Evolutionary conservation across 2,888 invertebrate genomes (phyloP), one percentile per base, ranked within the genome.

Genomic region (Sphaerophoria taeniata): DNA sequence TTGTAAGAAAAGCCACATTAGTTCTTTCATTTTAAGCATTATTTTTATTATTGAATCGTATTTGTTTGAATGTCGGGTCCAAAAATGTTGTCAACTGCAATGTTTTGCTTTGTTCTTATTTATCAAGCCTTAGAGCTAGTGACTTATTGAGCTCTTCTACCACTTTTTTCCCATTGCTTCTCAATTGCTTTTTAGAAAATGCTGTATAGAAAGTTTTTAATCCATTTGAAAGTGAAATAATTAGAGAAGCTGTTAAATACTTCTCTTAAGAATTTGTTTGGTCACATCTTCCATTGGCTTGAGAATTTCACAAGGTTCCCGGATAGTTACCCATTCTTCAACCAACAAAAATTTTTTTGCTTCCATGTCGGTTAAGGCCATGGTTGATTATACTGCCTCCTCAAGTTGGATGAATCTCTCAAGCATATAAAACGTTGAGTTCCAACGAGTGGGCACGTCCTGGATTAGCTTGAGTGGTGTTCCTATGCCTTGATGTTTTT

Each of bases 391-490:
- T 2, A 43, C 39, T 5, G 39, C 39, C 11, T 43, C 60, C 36
- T 51, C 61, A 36, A 72, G 49, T 60, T 47, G 36, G 45, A 72
- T 49, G 53, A 72, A 72, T 39, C 60, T 49, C 43, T 72, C 72
- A 24, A 72, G 36, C 71, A 71, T 71, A 58, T 71, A 71, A 71
- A 33, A 71, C 45, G 71, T 58, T 45, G 71, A 69, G 36, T 69
- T 53, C 67, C 67, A 67, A 16, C 67, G 49, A 34, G 67, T 67
- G 14, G 49, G 36, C 49, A 67, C 67, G 67, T 47, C 36, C 49
- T 67, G 47, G 4, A 53, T 16, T 16, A 67, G 36, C 36, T 36
- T 36, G 5, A 36, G 6, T 36, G 36, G 36, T 6, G 4, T 36
- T 36, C 36, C 36, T 6, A 6, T 6, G 6, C 36, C 36, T 36